A percentile compares a stretch with the other conserved stretches of the same genome.
Conservation (phyloP, 2,888 invertebrate genomes). For the Pristionchus arcanus region DNA sequence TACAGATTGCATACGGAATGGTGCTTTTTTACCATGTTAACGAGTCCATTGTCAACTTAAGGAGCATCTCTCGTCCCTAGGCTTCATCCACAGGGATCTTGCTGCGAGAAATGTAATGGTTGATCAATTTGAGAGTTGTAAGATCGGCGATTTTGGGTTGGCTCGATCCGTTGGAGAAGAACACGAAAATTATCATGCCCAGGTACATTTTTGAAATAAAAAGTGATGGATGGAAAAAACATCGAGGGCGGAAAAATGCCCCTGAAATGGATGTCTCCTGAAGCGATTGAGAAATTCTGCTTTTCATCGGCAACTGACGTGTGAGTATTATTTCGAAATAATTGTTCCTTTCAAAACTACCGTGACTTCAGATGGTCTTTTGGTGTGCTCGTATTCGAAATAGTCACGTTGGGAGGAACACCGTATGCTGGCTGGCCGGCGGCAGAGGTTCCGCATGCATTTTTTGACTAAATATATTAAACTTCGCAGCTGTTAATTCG, state of each 20-base stretch:
- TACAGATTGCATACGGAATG: neutral
- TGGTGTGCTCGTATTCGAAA: neutral
- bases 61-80: neutral
- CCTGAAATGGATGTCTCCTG: slow-evolving; percentile 20
- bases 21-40: neutral
- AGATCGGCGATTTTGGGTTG: neutral
- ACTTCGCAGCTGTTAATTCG: neutral
- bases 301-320: neutral
- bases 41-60: neutral
- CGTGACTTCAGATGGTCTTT: neutral
- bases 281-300: neutral
- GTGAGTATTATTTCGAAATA: neutral
- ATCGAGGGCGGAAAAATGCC: neutral
- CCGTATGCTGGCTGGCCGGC: neutral
- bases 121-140: neutral
- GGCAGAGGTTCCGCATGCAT: too few species aligned
- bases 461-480: too few species aligned
- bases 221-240: too few species aligned
- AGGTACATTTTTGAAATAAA: neutral
- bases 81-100: neutral
- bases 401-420: neutral
- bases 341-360: too few species aligned
- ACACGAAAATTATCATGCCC: neutral
- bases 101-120: slow-evolving; percentile 2
- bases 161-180: neutral